phyloP scores from a whole-genome alignment of 1,140 invertebrate species.

The Caligus rogercresseyi region DNA sequence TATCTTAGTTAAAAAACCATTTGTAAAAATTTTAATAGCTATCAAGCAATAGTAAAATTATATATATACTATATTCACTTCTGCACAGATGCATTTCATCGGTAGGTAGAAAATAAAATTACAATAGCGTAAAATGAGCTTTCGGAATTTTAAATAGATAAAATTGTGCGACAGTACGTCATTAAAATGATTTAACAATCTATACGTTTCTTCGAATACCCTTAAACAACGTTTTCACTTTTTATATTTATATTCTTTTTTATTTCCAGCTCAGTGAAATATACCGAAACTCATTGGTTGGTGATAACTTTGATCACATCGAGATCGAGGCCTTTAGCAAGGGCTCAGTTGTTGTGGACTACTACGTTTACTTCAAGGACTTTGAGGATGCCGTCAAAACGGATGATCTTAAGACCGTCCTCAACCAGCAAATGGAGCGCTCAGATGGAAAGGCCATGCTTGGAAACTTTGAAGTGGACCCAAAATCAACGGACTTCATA shows the following conservation, averaged over 20 bases:
- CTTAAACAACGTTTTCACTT: too few relatives aligned
- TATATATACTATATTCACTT: too few relatives aligned
- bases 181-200: too few relatives aligned
- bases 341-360: constrained; percentile 67
- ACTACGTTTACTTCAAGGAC: constrained; percentile 58
- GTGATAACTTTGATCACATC: constrained; percentile 61
- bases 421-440: constrained; percentile 14
- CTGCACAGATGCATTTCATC: too few relatives aligned
- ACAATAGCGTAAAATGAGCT: too few relatives aligned
- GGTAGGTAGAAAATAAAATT: too few relatives aligned
- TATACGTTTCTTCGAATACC: too few relatives aligned
- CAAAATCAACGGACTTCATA: constrained; percentile 63
- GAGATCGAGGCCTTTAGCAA: constrained; percentile 64
- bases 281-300: constrained; percentile 52
- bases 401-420: constrained; percentile 8
- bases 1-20: too few relatives aligned
- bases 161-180: too few relatives aligned
- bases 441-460: constrained; percentile 32
- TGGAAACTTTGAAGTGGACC: constrained; percentile 59
- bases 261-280: constrained; percentile 53
- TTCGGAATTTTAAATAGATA: too few relatives aligned
- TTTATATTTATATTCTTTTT: constrained; percentile 22
- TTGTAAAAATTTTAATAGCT: too few relatives aligned
- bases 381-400: constrained; percentile 31
- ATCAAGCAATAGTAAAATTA: too few relatives aligned